Evolutionary conservation across 2,113 vertebrate genomes (phyloP).

Genomic region (Podarcis cretensis): DNA sequence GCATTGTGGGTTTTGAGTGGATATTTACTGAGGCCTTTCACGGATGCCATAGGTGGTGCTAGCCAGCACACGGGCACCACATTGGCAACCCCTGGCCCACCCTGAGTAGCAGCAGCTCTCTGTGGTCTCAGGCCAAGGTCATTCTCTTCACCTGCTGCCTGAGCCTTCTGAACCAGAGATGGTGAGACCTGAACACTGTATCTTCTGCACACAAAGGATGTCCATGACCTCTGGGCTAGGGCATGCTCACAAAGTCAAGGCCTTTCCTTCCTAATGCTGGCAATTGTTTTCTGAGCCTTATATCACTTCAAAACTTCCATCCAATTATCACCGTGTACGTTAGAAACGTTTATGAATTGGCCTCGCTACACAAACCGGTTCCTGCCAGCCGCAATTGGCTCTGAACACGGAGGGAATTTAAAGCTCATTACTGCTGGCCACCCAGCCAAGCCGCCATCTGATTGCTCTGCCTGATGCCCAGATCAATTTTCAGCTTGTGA

Average conservation of each 20-base stretch:
- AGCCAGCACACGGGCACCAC: too few species aligned
- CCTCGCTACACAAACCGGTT: background rate
- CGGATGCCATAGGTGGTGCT: too few species aligned
- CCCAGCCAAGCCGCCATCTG: background rate
- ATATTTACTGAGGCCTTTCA: too few species aligned
- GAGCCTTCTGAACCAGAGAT: background rate
- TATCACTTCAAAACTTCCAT: background rate
- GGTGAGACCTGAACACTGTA: background rate
- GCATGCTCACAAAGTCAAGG: background rate
- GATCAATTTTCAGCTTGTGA: background rate
- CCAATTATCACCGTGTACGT: too few species aligned
- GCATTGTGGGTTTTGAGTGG: too few species aligned
- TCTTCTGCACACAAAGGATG: background rate
- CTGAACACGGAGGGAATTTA: background rate
- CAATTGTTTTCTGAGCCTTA: background rate
- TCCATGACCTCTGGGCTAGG: background rate
- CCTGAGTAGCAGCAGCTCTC: background rate
- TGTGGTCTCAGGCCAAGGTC: background rate
- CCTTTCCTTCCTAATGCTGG: background rate
- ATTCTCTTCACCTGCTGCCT: background rate
- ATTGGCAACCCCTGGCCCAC: too few species aligned
- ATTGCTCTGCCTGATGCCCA: background rate
- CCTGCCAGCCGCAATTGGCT: background rate
- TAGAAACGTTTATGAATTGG: constrained; percentile 3
- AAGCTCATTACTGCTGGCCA: background rate